These are phyloP conservation scores for Synchiropus splendidus DNA, from an alignment of 2,113 vertebrate genomes.

Conservation along the genomic window DNA sequence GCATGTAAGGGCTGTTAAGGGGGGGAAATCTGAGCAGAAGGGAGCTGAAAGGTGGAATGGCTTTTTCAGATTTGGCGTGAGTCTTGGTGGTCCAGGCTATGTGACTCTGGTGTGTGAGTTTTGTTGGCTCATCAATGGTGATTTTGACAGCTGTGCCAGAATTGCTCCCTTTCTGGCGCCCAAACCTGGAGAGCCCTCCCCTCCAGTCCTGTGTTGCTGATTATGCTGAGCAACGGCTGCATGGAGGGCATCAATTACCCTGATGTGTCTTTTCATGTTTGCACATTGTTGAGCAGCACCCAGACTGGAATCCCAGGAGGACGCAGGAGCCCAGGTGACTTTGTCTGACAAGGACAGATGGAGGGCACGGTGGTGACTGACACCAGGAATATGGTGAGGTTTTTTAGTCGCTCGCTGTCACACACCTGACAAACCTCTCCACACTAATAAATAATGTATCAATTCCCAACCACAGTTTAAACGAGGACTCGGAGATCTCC, in stretches of 20 bases:
- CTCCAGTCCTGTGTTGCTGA: slow-evolving; percentile 18
- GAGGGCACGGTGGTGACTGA: slow-evolving; percentile 5
- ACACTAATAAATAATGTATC: no score
- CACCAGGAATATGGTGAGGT: slow-evolving; percentile 13
- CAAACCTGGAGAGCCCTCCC: slow-evolving; percentile 17
- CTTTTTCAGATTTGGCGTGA: not conserved
- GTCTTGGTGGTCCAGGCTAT: slow-evolving; percentile 10
- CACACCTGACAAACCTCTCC: no score
- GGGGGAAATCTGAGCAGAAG: slow-evolving; percentile 10
- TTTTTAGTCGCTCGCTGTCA: not conserved
- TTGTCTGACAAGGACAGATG: slow-evolving; percentile 6
- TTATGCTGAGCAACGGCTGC: slow-evolving; percentile 36
- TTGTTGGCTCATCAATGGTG: slow-evolving; percentile 26
- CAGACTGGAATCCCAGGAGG: slow-evolving; percentile 19
- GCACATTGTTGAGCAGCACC: slow-evolving; percentile 36
- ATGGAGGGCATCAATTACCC: slow-evolving; percentile 47
- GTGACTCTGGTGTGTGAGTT: slow-evolving; percentile 31
- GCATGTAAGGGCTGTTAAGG: slow-evolving; percentile 7
- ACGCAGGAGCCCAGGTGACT: slow-evolving; percentile 24
- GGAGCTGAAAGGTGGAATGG: slow-evolving; percentile 21
- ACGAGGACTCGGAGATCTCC: no score
- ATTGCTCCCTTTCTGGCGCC: slow-evolving; percentile 21
- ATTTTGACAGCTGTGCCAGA: slow-evolving; percentile 30
- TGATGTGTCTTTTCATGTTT: slow-evolving; percentile 47
- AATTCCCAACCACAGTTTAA: no score